phyloP scores from a whole-genome alignment of 1,140 invertebrate genomes.

The Drosophila takahashii region DNA sequence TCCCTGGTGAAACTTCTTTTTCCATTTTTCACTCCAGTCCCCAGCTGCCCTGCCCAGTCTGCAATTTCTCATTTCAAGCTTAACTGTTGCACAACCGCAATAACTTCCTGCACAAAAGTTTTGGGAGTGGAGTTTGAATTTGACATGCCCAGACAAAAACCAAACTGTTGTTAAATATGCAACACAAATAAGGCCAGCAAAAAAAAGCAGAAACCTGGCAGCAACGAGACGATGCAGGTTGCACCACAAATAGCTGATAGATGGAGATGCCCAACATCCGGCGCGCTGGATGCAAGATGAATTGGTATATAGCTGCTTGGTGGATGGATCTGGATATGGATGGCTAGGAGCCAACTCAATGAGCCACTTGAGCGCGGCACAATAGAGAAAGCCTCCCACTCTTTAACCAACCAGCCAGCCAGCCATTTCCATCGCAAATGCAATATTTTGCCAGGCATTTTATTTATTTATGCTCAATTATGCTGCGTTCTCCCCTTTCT shows the following conservation, averaged over 20 bases:
- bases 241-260: constrained; percentile 49
- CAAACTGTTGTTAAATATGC: constrained; percentile 46
- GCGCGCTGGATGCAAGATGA: constrained; percentile 21
- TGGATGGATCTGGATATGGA: constrained; percentile 18
- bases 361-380: constrained; percentile 54
- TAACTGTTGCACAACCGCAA: constrained; percentile 23
- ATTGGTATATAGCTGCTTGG: constrained; percentile 1
- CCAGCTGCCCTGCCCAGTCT: not conserved
- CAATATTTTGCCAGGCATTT: constrained; percentile 52
- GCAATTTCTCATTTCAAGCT: not conserved
- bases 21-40: not conserved
- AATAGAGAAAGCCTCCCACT: constrained; percentile 22
- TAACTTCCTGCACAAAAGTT: constrained; percentile 27
- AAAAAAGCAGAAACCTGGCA: constrained; percentile 4
- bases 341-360: constrained; percentile 39
- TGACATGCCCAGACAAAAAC: constrained; percentile 5
- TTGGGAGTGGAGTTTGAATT: constrained; percentile 34
- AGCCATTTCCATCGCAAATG: constrained; percentile 29
- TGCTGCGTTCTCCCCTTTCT: constrained; percentile 41
- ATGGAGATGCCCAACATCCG: constrained; percentile 44
- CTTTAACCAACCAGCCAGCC: not conserved
- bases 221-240: constrained; percentile 12
- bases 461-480: constrained; percentile 68
- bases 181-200: constrained; percentile 25
- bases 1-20: not conserved